phyloP scores from a whole-genome alignment of 2,113 vertebrate genomes.

The Callithrix jacchus region DNA sequence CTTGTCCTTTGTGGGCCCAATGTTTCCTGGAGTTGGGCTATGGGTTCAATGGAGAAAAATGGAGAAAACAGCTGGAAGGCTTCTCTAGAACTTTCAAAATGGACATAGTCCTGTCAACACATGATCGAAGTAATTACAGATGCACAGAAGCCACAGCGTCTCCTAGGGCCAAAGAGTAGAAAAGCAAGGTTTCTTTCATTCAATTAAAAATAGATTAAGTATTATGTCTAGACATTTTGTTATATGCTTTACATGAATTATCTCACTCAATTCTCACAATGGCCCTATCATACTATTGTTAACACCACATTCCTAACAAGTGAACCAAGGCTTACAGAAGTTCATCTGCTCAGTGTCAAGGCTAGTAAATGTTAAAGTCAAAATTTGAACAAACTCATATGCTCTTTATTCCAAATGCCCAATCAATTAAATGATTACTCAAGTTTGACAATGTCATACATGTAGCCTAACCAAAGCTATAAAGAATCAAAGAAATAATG shows the following conservation, averaged over 20 bases:
- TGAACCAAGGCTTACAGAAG: neutral
- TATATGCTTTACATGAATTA: neutral
- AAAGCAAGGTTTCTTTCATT: neutral
- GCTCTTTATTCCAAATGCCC: neutral
- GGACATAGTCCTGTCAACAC: neutral
- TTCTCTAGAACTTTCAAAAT: neutral
- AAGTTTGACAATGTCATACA: neutral
- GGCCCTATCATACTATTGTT: neutral
- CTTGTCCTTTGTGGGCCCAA: neutral
- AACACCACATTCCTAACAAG: neutral
- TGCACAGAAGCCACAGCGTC: neutral
- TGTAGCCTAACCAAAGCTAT: neutral
- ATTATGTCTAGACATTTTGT: neutral
- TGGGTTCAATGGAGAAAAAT: neutral
- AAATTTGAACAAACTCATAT: neutral
- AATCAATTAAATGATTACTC: neutral
- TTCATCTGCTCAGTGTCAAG: neutral
- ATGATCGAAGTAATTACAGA: neutral
- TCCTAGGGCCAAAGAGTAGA: neutral
- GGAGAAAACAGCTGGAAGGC: neutral
- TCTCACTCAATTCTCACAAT: neutral
- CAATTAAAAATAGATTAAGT: neutral
- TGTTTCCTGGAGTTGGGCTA: neutral
- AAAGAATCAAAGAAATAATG: neutral
- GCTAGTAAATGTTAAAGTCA: neutral